A percentile compares a stretch with the other conserved stretches of the same genome.
Evolutionary conservation across 2,888 invertebrate species (phyloP).

Genomic region (Nomada ferruginata): DNA sequence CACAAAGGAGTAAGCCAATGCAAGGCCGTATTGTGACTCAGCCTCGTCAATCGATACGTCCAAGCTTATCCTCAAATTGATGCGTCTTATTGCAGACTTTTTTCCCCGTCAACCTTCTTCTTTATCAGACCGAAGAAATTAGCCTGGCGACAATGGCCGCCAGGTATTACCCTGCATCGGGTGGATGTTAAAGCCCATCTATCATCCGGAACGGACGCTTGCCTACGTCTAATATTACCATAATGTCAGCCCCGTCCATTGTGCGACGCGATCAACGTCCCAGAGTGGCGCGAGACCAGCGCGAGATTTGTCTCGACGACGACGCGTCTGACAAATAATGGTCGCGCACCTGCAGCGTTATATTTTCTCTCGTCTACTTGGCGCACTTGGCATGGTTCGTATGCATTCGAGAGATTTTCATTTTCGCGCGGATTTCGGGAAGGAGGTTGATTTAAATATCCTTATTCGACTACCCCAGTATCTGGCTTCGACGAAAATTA

Average conservation of each 20-base stretch:
- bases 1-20: constrained; percentile 38
- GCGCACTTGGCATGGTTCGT: neutral
- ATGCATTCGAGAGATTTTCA: neutral
- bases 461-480: no score
- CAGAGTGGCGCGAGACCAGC: constrained; percentile 43
- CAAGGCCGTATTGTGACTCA: constrained; percentile 50
- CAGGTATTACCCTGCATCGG: constrained; percentile 66
- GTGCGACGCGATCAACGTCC: constrained; percentile 67
- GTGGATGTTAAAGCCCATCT: constrained; percentile 71
- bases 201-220: constrained; percentile 68
- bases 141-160: constrained; percentile 70
- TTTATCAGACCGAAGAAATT: constrained; percentile 60
- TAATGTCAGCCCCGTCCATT: constrained; percentile 73
- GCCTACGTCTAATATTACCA: constrained; percentile 75
- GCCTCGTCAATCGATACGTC: constrained; percentile 64
- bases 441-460: no score
- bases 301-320: constrained; percentile 65
- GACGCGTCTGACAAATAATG: constrained; percentile 69
- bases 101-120: neutral
- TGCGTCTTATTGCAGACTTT: constrained; percentile 64
- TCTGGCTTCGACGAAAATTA: no score
- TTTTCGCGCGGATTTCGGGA: no score
- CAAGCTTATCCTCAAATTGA: constrained; percentile 61
- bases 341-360: constrained; percentile 33
- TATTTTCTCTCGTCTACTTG: constrained; percentile 23